Conservation (phyloP, 2,113 vertebrate genomes). For the Hippocampus abdominalis region DNA sequence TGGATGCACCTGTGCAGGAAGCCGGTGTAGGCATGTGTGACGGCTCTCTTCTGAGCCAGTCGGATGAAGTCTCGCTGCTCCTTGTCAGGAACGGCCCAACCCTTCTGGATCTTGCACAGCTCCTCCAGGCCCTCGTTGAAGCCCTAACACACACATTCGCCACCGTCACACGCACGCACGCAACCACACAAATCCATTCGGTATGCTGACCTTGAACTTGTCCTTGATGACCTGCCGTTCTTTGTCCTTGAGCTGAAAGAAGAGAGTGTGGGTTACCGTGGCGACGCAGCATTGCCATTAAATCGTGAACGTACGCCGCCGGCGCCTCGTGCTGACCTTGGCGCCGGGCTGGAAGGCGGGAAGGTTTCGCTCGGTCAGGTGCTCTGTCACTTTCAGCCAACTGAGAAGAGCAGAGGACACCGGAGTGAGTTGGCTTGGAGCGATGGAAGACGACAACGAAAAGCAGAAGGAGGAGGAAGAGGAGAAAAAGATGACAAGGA, state of each 20-base stretch:
- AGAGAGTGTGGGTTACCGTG: not conserved
- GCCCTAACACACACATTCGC: conserved; percentile 69
- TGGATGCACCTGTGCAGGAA: conserved; percentile 83
- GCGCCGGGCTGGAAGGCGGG: conserved; percentile 83
- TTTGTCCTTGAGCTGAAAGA: conserved; percentile 90
- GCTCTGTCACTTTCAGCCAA: conserved; percentile 90
- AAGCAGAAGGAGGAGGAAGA: not conserved
- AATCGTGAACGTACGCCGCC: no score
- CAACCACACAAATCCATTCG: conserved; percentile 63
- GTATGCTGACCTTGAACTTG: conserved; percentile 87
- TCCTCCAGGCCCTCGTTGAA: conserved; percentile 96
- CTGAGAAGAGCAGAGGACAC: conserved; percentile 27
- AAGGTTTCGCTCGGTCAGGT: conserved; percentile 83
- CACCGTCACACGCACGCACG: not conserved
- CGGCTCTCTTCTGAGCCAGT: conserved; percentile 83
- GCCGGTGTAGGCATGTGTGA: conserved; percentile 83
- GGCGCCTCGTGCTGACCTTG: conserved; percentile 74
- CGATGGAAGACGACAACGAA: not conserved
- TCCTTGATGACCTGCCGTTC: conserved; percentile 98
- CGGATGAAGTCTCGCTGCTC: conserved; percentile 89
- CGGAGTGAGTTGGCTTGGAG: no score
- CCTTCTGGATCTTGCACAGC: conserved; percentile 93
- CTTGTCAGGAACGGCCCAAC: conserved; percentile 93
- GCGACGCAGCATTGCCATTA: not conserved
- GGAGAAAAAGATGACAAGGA: not conserved